Base-by-base conservation (phyloP, 2,113 vertebrate genomes). In the Gopherus flavomarginatus region DNA sequence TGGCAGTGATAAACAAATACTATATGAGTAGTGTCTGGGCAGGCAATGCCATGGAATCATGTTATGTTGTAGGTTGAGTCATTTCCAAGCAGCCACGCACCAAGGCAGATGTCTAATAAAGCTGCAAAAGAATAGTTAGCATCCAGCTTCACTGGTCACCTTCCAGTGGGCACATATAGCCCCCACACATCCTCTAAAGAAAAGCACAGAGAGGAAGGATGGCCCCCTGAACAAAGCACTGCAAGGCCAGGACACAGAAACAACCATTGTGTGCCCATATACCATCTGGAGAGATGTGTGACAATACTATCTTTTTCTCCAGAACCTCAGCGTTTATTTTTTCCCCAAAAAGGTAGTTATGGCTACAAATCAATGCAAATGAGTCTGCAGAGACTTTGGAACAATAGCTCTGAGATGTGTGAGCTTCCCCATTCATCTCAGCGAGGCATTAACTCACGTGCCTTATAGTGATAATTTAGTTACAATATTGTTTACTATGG, bases 61-160 rank as follows among this genome's bases (percentile, higher is more conserved):
- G 59, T 35, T 35, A 16, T 62, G 29, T 31, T 35, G 29, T 31
- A 62, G 29, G 29, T n/a, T 75, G 38, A 75, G n/a, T n/a, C 35
- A 75, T 75, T 75, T 75, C 69, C 38, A 38, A n/a, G 21, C 35
- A 75, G 69, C 19, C 69, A 75, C n/a, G 42, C 38, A 22, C 16
- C 8, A 75, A 75, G 69, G 69, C 69, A 75, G 2, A 75, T 75
- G 21, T 42, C 38, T 5, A 38, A 42, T 75, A 38, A 75, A 75
- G 21, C 8, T 21, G 17, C 69, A 75, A 75, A 42, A n/a, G 17
- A 42, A 75, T 11, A 75, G 69, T 38, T 24, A 38, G 19, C 21
- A 75, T 42, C 27, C 8, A 1, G 0, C 29, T 65, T 95, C 75
- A 49, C 21, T 10, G 31, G 6, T 21, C 4, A 0, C 19, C 8